phyloP scores from a whole-genome alignment of 2,888 invertebrate genomes.

The Sceliomorpha sp. region DNA sequence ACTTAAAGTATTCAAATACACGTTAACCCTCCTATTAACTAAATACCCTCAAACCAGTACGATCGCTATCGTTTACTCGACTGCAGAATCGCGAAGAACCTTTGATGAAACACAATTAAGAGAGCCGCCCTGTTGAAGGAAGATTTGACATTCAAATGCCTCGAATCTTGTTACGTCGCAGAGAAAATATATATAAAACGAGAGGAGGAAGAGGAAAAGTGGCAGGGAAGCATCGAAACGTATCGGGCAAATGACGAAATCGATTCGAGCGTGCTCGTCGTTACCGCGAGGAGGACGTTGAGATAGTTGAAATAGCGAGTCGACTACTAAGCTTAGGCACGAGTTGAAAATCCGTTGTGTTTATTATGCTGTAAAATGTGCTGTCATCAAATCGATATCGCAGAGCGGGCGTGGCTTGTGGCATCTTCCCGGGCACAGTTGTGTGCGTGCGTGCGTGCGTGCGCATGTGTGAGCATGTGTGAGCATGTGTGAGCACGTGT shows the following conservation, averaged over 20 bases:
- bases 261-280: too few relatives aligned
- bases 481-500: too few relatives aligned
- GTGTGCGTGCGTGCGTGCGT: too few relatives aligned
- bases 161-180: slow-evolving; percentile 30
- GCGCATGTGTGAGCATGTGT: too few relatives aligned
- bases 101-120: slow-evolving; percentile 53
- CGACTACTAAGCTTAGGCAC: too few relatives aligned
- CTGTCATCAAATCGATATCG: slow-evolving; percentile 72
- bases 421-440: slow-evolving; percentile 67
- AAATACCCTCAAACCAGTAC: too few relatives aligned
- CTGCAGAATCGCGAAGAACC: slow-evolving; percentile 43
- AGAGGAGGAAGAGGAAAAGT: not conserved
- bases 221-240: too few relatives aligned
- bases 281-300: too few relatives aligned
- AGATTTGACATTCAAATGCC: slow-evolving; percentile 47
- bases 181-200: slow-evolving; percentile 1
- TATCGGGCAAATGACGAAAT: too few relatives aligned
- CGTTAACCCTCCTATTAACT: too few relatives aligned
- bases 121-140: slow-evolving; percentile 31
- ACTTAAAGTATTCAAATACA: too few relatives aligned
- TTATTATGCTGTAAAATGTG: slow-evolving; percentile 52
- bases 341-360: slow-evolving; percentile 13
- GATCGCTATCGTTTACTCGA: slow-evolving; percentile 13
- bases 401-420: slow-evolving; percentile 68
- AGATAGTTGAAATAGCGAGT: too few relatives aligned